These are phyloP conservation scores for Physocephala rufipes DNA, from an alignment of 2,888 invertebrate species.

Conservation along the genomic window DNA sequence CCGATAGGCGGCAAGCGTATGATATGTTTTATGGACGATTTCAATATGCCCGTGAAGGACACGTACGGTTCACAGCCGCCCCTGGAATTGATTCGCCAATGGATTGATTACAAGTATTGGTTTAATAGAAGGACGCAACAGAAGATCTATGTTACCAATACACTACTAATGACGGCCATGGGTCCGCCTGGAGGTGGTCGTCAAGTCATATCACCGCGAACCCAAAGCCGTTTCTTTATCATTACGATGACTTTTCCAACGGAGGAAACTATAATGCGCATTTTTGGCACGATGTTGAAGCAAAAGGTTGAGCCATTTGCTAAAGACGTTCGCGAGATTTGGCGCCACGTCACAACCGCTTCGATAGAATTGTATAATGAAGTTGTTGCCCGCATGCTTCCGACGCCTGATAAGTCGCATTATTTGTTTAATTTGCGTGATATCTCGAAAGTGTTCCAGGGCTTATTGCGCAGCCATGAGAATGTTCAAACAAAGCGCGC, in stretches of 20 bases:
- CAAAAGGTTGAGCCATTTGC: slow-evolving; percentile 83
- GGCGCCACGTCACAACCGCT: slow-evolving; percentile 75
- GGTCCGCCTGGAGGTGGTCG: slow-evolving; percentile 90
- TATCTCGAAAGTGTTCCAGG: slow-evolving; percentile 87
- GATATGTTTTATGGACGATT: slow-evolving; percentile 89
- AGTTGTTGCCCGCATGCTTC: slow-evolving; percentile 78
- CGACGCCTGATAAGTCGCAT: slow-evolving; percentile 89
- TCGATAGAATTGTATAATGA: slow-evolving; percentile 82
- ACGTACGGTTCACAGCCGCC: slow-evolving; percentile 90
- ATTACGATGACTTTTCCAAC: slow-evolving; percentile 85
- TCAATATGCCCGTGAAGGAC: slow-evolving; percentile 93
- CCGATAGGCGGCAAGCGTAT: slow-evolving; percentile 85
- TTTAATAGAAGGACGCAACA: slow-evolving; percentile 83
- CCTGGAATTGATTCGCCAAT: slow-evolving; percentile 82
- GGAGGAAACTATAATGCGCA: slow-evolving; percentile 78
- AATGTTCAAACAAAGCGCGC: slow-evolving; percentile 79
- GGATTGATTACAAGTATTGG: slow-evolving; percentile 92
- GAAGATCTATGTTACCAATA: slow-evolving; percentile 79
- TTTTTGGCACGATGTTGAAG: slow-evolving; percentile 84
- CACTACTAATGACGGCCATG: slow-evolving; percentile 82
- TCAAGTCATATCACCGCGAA: slow-evolving; percentile 79
- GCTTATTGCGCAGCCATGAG: slow-evolving; percentile 79
- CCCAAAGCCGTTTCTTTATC: slow-evolving; percentile 80
- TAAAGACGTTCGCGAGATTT: slow-evolving; percentile 78
- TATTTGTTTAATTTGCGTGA: slow-evolving; percentile 90